These are phyloP conservation scores for Paracanthobrama guichenoti DNA, from an alignment of 2,113 vertebrate species.

Conservation along the genomic window DNA sequence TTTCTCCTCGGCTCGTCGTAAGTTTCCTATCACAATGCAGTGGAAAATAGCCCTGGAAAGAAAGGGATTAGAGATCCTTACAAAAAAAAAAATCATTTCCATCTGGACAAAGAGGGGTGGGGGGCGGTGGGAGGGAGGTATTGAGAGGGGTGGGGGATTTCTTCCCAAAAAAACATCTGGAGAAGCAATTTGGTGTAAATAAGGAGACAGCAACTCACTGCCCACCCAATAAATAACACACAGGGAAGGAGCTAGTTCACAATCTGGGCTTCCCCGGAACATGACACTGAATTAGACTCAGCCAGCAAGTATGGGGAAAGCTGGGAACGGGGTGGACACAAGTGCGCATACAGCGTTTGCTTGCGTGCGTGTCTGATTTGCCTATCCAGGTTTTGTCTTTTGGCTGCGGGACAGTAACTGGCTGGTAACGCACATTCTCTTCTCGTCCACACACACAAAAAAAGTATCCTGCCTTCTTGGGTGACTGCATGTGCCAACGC, in stretches of 20 bases:
- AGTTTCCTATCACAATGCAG: slow-evolving; percentile 64
- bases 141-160: slow-evolving; percentile 57
- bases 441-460: slow-evolving; percentile 64
- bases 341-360: background rate
- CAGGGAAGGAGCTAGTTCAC: slow-evolving; percentile 59
- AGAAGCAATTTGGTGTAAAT: slow-evolving; percentile 80
- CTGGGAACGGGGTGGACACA: background rate
- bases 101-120: slow-evolving; percentile 69
- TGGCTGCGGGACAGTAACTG: slow-evolving; percentile 66
- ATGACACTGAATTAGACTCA: slow-evolving; percentile 55
- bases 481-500: slow-evolving; percentile 54
- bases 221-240: slow-evolving; percentile 78
- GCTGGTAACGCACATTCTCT: slow-evolving; percentile 47
- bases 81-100: slow-evolving; percentile 74
- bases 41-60: slow-evolving; percentile 58
- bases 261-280: slow-evolving; percentile 61
- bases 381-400: slow-evolving; percentile 39
- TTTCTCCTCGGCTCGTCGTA: slow-evolving; percentile 54
- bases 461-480: slow-evolving; percentile 60
- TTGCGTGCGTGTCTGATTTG: background rate
- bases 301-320: slow-evolving; percentile 17
- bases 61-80: slow-evolving; percentile 66
- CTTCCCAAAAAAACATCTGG: slow-evolving; percentile 75
- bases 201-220: slow-evolving; percentile 73
- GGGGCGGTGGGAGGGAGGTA: slow-evolving; percentile 18